Percentiles rank a stretch among this genome's conserved stretches.
These are phyloP conservation scores for Andricus curvator DNA, from an alignment of 2,888 invertebrate species.

Conservation along the genomic window DNA sequence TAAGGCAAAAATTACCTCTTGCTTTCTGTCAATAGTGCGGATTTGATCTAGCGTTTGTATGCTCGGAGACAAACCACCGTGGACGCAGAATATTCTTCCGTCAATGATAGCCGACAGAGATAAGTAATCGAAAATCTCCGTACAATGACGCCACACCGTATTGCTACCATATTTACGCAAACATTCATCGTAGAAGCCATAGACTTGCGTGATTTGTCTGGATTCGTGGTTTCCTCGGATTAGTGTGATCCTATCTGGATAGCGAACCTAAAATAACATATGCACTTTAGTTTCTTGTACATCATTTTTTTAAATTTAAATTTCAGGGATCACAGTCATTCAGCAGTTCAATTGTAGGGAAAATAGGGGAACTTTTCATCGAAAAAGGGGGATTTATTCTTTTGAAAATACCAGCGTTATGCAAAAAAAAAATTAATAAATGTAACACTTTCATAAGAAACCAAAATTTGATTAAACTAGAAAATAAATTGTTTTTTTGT, in stretches of 20 bases:
- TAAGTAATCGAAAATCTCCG: conserved; percentile 99
- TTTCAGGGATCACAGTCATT: no score
- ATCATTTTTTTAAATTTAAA: no score
- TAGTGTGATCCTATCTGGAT: conserved; percentile 98
- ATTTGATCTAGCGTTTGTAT: conserved; percentile 99
- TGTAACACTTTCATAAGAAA: no score
- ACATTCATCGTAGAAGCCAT: conserved; percentile 99
- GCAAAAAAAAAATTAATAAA: no score
- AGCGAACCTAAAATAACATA: conserved; percentile 87
- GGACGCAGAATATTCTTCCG: conserved; percentile 99
- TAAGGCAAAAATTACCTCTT: conserved; percentile 82
- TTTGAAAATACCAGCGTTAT: no score
- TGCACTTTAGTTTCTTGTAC: not conserved
- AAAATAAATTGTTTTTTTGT: no score
- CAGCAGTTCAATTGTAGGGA: no score
- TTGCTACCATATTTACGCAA: conserved; percentile 98
- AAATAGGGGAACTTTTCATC: no score
- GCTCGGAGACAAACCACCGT: conserved; percentile 98
- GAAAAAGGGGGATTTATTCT: no score
- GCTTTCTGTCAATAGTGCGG: conserved; percentile 98
- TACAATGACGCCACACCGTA: conserved; percentile 99
- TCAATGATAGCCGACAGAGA: conserved; percentile 98
- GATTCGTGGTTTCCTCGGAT: conserved; percentile 99
- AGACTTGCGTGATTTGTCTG: conserved; percentile 99
- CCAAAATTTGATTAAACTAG: no score